Conservation (phyloP, 1,140 invertebrate species). For the Lordiphosa clarofinis region DNA sequence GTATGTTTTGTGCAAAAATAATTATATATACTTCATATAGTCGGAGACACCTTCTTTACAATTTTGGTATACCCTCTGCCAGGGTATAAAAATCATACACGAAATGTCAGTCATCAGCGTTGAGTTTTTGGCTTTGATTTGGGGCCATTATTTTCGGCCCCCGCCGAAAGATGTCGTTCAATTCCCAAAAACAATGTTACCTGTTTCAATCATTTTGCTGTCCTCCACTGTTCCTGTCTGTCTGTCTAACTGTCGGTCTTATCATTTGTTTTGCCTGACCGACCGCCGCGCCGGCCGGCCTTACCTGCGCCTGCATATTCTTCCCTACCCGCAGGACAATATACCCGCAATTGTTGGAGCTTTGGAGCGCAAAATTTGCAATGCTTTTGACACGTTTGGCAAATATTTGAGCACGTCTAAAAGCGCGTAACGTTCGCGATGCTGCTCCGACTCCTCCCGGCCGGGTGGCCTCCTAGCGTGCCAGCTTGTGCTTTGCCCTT, state of each 20-base stretch:
- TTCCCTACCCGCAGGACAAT: conserved; percentile 21
- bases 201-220: conserved; percentile 10
- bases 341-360: conserved; percentile 55
- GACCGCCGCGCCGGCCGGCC: neutral
- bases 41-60: no score
- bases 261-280: neutral
- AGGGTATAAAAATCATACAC: no score
- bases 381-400: conserved; percentile 78
- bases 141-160: no score
- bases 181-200: no score
- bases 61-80: no score
- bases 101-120: no score
- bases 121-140: no score
- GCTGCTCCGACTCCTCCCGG: conserved; percentile 11
- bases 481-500: conserved; percentile 67
- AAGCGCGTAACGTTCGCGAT: conserved; percentile 63
- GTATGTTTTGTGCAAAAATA: no score
- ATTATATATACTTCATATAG: no score
- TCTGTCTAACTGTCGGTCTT: neutral
- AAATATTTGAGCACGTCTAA: conserved; percentile 79
- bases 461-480: conserved; percentile 41
- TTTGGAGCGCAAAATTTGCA: conserved; percentile 54
- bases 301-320: conserved; percentile 4
- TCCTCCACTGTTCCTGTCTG: conserved; percentile 17
- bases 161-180: no score